Evolutionary conservation across 2,888 invertebrate species (phyloP).

Genomic region (Pristionchus maxplancki): DNA sequence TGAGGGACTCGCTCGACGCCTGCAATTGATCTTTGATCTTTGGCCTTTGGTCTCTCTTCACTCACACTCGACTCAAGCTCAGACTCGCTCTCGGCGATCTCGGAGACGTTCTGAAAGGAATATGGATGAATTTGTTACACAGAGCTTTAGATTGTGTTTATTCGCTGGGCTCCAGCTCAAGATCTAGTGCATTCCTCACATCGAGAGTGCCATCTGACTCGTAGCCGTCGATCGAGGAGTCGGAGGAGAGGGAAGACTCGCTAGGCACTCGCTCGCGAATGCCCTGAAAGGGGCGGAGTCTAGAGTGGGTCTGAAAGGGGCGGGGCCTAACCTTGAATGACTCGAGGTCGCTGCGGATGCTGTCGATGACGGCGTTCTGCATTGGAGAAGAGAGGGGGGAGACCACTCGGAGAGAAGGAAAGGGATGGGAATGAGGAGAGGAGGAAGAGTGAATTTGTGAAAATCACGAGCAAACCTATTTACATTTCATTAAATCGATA

Average conservation of each 20-base stretch:
- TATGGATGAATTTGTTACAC: no score
- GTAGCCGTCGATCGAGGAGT: background rate
- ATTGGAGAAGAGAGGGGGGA: conserved; percentile 13
- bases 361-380: background rate
- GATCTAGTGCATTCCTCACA: background rate
- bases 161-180: no score
- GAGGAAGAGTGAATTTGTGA: background rate
- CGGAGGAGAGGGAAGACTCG: background rate
- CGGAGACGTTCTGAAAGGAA: conserved; percentile 23
- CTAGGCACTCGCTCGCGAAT: background rate
- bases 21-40: background rate
- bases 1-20: conserved; percentile 3
- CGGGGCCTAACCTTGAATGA: conserved; percentile 12
- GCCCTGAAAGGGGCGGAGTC: background rate
- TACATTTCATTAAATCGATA: background rate
- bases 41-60: background rate
- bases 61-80: background rate
- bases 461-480: background rate
- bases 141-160: no score
- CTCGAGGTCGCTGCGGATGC: conserved; percentile 39
- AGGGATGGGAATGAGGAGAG: background rate
- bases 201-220: conserved; percentile 27
- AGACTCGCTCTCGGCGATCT: conserved; percentile 20
- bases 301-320: background rate
- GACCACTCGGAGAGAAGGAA: conserved; percentile 21